phyloP scores from a whole-genome alignment of 2,113 vertebrate genomes.

The Ovis aries region ARS-UI_Ramb_v3.0 NC_056076.1:35935001-35935500 shows the following conservation, averaged over 20 bases:
- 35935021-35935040: background rate
- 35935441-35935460: constrained; percentile 36
- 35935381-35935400: background rate
- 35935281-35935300: background rate
- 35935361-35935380: background rate
- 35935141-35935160: background rate
- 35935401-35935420: constrained; percentile 24
- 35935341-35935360: background rate
- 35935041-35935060: background rate
- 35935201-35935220: background rate
- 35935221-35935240: constrained; percentile 18
- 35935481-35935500: constrained; percentile 54
- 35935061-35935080: background rate
- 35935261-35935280: background rate
- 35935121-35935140: background rate
- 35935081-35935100: background rate
- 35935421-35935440: constrained; percentile 19
- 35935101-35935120: background rate
- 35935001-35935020: background rate
- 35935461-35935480: constrained; percentile 45
- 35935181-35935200: background rate
- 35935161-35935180: constrained; percentile 22
- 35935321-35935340: background rate
- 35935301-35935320: background rate
- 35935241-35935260: background rate